Conservation (phyloP, 2,113 vertebrate species). For the Corvus cornix region DNA sequence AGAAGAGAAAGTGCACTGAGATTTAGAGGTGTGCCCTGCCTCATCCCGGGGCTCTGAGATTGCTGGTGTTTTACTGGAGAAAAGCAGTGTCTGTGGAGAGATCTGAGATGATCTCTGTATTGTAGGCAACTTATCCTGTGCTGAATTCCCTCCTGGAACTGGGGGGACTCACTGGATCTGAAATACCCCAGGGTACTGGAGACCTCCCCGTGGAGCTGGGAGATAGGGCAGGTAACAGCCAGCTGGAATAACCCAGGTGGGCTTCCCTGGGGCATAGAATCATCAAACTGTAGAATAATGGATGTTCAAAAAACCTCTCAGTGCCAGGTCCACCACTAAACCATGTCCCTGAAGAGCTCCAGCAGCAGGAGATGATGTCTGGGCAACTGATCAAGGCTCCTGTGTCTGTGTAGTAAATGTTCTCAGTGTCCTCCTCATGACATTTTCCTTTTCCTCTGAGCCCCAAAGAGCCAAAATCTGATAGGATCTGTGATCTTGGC, state of each 20-base stretch:
- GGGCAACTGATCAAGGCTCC: neutral
- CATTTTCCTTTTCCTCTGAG: neutral
- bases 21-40: neutral
- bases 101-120: neutral
- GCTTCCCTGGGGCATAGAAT: neutral
- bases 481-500: neutral
- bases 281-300: neutral
- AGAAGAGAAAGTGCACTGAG: neutral
- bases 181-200: neutral
- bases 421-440: neutral
- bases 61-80: neutral
- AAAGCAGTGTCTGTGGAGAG: neutral
- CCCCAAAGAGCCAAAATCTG: neutral
- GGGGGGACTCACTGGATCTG: neutral
- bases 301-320: neutral
- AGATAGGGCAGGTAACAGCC: neutral
- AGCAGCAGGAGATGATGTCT: neutral
- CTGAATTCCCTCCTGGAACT: neutral
- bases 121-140: neutral
- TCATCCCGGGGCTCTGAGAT: neutral
- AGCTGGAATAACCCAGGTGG: neutral
- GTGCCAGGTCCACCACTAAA: neutral
- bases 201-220: neutral
- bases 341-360: neutral
- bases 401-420: neutral